Evolutionary conservation across 2,113 vertebrate genomes (phyloP).

Genomic region (Ciconia maguari): DNA sequence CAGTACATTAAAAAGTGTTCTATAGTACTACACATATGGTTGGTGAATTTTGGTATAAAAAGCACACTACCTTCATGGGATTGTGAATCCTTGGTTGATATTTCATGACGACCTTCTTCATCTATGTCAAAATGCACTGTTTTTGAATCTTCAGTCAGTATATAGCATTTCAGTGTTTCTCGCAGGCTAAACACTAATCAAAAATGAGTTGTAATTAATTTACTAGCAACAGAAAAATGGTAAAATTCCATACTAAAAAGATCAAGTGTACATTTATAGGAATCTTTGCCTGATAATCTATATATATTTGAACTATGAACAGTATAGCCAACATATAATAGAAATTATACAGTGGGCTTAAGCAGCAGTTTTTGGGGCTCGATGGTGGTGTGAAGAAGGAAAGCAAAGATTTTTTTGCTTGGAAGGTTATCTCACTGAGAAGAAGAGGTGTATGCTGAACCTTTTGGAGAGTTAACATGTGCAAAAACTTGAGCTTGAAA

Average conservation of each 20-base stretch:
- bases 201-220: neutral
- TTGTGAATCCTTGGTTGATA: conserved; percentile 56
- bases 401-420: neutral
- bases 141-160: conserved; percentile 61
- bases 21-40: neutral
- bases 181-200: neutral
- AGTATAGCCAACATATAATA: neutral
- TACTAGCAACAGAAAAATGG: neutral
- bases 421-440: neutral
- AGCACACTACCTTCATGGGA: conserved; percentile 11
- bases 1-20: neutral
- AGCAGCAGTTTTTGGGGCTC: neutral
- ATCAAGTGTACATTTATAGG: neutral
- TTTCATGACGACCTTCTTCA: conserved; percentile 49
- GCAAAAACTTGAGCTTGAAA: neutral
- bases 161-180: conserved; percentile 42
- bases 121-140: conserved; percentile 62
- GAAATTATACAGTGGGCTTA: neutral
- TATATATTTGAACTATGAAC: neutral
- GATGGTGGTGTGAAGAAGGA: neutral
- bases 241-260: neutral
- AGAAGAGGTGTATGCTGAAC: neutral
- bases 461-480: neutral
- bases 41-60: neutral
- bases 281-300: neutral